Conservation (phyloP, 1,140 invertebrate species). For the Aethina tumida region DNA sequence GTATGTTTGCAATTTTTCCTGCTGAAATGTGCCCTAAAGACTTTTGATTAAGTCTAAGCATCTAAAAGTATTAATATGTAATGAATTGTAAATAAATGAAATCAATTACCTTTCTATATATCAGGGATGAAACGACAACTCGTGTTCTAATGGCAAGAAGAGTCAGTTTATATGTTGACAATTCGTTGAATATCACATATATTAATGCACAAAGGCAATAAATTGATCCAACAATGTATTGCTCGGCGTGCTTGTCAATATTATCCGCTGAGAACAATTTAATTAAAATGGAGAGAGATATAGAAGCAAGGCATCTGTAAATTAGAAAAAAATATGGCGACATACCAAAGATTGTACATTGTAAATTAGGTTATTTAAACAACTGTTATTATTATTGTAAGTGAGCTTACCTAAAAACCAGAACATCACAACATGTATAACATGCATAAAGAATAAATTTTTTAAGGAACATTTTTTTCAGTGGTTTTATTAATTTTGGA, state of each 20-base stretch:
- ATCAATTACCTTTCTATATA: constrained; percentile 60
- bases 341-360: constrained; percentile 40
- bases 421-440: constrained; percentile 32
- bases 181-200: no score
- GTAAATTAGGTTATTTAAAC: no score
- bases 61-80: no score
- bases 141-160: constrained; percentile 49
- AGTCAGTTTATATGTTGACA: constrained; percentile 33
- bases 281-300: no score
- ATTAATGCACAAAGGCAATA: constrained; percentile 31
- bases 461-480: constrained; percentile 36
- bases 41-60: constrained; percentile 49
- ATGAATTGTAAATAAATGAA: no score
- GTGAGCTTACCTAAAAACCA: constrained; percentile 39
- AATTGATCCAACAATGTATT: constrained; percentile 18
- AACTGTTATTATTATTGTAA: no score
- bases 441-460: constrained; percentile 37
- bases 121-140: constrained; percentile 46
- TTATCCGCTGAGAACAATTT: no score
- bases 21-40: constrained; percentile 60
- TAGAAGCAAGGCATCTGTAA: no score
- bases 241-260: no score
- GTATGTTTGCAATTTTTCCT: constrained; percentile 73
- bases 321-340: constrained; percentile 31
- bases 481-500: constrained; percentile 34